A percentile compares a stretch with the other conserved stretches of the same genome.
Evolutionary conservation across 2,797 vertebrate genomes (phyloP).

Genomic region (Eptatretus atami): DNA sequence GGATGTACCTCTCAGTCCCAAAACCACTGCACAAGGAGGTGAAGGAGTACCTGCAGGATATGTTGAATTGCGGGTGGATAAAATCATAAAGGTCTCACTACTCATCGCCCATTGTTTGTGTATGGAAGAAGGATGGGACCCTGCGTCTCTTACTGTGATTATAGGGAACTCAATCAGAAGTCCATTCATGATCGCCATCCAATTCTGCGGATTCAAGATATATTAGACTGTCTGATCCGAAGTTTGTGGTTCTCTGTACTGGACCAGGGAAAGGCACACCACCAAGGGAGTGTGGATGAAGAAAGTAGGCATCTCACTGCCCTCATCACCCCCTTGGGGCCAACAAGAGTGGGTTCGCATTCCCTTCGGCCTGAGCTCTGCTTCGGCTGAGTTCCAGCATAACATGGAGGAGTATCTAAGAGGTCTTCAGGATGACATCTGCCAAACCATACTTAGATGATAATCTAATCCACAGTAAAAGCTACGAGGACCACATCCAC

Average conservation of each 20-base stretch:
- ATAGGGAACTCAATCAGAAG: background rate
- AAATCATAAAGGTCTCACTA: background rate
- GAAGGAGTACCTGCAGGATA: background rate
- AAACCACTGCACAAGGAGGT: background rate
- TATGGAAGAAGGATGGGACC: background rate
- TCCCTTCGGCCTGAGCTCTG: constrained; percentile 7
- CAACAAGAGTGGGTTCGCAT: constrained; percentile 8
- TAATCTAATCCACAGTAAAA: background rate
- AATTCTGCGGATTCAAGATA: background rate
- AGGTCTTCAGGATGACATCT: constrained; percentile 8
- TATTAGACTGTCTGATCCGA: background rate
- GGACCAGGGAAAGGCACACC: background rate
- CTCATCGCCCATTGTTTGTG: background rate
- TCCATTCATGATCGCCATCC: background rate
- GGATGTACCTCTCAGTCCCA: background rate
- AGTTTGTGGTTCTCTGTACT: background rate
- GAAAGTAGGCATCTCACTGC: constrained; percentile 7
- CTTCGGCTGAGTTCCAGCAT: constrained; percentile 8
- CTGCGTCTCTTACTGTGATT: background rate
- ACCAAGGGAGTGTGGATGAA: constrained; percentile 7
- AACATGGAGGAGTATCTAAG: constrained; percentile 8
- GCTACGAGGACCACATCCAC: background rate
- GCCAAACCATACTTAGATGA: constrained; percentile 6
- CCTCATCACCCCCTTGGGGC: constrained; percentile 7
- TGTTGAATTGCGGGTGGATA: background rate